These are phyloP conservation scores for Melieria picta DNA, from an alignment of 2,888 invertebrate species.

Conservation along the genomic window DNA sequence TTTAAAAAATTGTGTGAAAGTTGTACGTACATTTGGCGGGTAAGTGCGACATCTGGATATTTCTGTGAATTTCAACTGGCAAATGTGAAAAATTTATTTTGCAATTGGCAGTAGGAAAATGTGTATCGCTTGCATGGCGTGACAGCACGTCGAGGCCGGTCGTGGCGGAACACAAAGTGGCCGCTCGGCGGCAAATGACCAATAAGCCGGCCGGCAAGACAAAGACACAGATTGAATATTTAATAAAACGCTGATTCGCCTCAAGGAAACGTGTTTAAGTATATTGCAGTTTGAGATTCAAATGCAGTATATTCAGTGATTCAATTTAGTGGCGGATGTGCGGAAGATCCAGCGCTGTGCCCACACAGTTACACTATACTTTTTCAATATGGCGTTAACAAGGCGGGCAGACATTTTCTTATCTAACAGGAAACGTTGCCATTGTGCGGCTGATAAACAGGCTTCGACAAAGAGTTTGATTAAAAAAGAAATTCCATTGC, in stretches of 20 bases:
- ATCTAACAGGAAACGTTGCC: background rate
- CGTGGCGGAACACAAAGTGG: constrained; percentile 8
- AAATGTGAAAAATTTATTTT: constrained; percentile 24
- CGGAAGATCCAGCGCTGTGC: too few species aligned
- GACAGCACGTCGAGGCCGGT: constrained; percentile 24
- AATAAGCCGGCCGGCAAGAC: constrained; percentile 44
- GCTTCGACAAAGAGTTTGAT: background rate
- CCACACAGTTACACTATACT: too few species aligned
- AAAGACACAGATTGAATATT: too few species aligned
- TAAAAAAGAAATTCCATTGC: background rate
- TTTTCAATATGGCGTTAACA: constrained; percentile 10
- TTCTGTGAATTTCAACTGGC: constrained; percentile 14
- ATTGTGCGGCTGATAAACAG: too few species aligned
- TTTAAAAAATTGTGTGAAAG: constrained; percentile 32
- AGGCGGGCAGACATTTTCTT: background rate
- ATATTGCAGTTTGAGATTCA: too few species aligned
- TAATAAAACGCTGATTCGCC: too few species aligned
- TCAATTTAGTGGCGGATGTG: too few species aligned
- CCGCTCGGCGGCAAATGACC: background rate
- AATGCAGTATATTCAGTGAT: too few species aligned
- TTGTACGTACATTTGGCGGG: constrained; percentile 20
- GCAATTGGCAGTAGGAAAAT: constrained; percentile 22
- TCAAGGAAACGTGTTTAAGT: too few species aligned
- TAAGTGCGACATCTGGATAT: constrained; percentile 40
- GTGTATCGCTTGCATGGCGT: constrained; percentile 32